Base-by-base conservation (phyloP, 1,140 invertebrate genomes). In the Gerris buenoi region DNA sequence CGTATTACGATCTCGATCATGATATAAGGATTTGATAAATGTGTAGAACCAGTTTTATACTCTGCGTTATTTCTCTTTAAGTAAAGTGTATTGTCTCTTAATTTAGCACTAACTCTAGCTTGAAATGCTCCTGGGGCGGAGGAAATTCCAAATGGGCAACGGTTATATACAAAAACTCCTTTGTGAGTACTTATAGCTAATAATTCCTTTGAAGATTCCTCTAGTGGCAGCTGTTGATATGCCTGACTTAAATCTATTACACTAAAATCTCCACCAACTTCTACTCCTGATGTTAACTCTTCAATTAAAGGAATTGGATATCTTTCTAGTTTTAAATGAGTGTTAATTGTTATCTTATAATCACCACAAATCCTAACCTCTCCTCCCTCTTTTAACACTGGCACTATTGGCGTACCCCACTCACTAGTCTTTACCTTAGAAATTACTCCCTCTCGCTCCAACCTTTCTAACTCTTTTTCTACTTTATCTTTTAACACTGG, bases 331-430 rank as follows among this genome's bases (percentile, higher is more conserved):
- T 46, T 46, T 46, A 46, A 46, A 46, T 46, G 33, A 46, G 33
- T 5, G 33, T 46, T 46, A 46, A 46, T 46, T 46, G 33, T 46
- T 46, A 46, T 46, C 18, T 46, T 46, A 46, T 46, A 46, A 46
- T 46, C 33, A 46, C 5, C 33, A 46, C 33, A 46, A 10, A 46
- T 46, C 18, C 33, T 5, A 10, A 46, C 18, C 18, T 46, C 33
- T 10, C 66, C 66, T 13, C 1, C 2, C 27, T 67, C 27, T 27
- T 57, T 65, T 25, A 22, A 22, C 1, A 65, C 46, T 1, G 2
- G 2, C 15, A 65, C 65, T 2, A 67, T 2, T 15, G 66, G 66
- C 1, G 25, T 26, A 2, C 27, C 66, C 66, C 66, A 67, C 2
- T 63, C 22, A 62, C 33, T 61, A 25, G 15, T n/a, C 27, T n/a